Percentiles rank a stretch among this genome's conserved stretches.
These are phyloP conservation scores for Drosophila kikkawai DNA, from an alignment of 1,140 invertebrate genomes.

Conservation along the genomic window DNA sequence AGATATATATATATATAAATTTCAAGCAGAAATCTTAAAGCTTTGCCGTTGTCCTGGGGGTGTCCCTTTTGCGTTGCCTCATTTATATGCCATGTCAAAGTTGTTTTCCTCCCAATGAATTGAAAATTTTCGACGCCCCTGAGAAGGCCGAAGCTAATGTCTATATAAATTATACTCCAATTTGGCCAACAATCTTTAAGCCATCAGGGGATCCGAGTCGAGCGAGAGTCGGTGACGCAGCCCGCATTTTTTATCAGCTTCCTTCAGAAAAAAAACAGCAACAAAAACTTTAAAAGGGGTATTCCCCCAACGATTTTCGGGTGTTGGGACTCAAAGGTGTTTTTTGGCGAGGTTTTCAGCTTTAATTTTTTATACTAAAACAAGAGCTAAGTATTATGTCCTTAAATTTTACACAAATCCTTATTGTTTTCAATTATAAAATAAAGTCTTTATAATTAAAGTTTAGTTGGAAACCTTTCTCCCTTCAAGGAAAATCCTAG, in stretches of 20 bases:
- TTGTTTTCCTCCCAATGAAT: slow-evolving; percentile 38
- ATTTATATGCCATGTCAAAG: slow-evolving; percentile 48
- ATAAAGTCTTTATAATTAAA: background rate
- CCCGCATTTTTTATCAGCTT: slow-evolving; percentile 48
- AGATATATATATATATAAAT: slow-evolving; percentile 10
- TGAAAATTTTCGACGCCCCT: slow-evolving; percentile 26
- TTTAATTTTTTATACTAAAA: background rate
- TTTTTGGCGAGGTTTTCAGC: background rate
- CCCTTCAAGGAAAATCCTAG: background rate
- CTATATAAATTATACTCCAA: slow-evolving; percentile 50
- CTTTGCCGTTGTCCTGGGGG: slow-evolving; percentile 9
- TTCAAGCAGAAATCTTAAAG: slow-evolving; percentile 9
- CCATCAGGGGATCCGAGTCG: slow-evolving; percentile 41
- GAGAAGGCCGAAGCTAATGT: slow-evolving; percentile 26
- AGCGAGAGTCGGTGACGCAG: slow-evolving; percentile 7
- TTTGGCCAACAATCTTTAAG: slow-evolving; percentile 45
- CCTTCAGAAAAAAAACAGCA: background rate
- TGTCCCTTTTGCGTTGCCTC: slow-evolving; percentile 17
- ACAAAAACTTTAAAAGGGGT: background rate
- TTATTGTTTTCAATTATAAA: background rate
- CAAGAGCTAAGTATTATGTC: background rate
- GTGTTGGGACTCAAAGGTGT: slow-evolving; percentile 11
- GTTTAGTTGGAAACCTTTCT: background rate
- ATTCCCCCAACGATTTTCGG: slow-evolving; percentile 8
- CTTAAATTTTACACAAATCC: background rate